Percentiles rank a stretch among this genome's conserved stretches.
Evolutionary conservation across 2,888 invertebrate genomes (phyloP).

Genomic region (Hermaeophaga mercurialis): DNA sequence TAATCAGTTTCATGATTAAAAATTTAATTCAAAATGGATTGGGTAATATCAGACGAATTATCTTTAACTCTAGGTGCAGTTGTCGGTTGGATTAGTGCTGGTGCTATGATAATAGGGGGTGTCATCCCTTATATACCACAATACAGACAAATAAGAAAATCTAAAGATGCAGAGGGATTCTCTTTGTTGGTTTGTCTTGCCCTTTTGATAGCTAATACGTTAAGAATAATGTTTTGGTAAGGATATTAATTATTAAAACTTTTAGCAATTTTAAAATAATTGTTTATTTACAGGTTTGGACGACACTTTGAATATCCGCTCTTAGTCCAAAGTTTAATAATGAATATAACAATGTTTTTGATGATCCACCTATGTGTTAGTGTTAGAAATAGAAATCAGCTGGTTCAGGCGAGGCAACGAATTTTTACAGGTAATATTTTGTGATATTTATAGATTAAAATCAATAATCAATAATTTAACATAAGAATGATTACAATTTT

Average conservation of each 20-base stretch:
- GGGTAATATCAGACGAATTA: constrained; percentile 77
- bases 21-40: constrained; percentile 65
- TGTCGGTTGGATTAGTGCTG: constrained; percentile 79
- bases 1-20: constrained; percentile 18
- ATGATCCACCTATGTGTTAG: constrained; percentile 93
- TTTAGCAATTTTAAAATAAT: too few relatives aligned
- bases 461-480: constrained; percentile 36
- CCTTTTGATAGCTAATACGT: constrained; percentile 91
- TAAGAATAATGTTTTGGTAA: constrained; percentile 98
- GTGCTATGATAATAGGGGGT: constrained; percentile 94
- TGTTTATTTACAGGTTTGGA: constrained; percentile 84
- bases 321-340: constrained; percentile 93
- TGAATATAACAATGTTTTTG: constrained; percentile 95
- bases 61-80: constrained; percentile 76
- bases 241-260: constrained; percentile 52
- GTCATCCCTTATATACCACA: constrained; percentile 96
- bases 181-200: constrained; percentile 96
- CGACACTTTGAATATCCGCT: constrained; percentile 95
- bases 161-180: constrained; percentile 95
- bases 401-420: constrained; percentile 75
- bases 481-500: constrained; percentile 3
- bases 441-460: constrained; percentile 38
- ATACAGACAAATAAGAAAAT: constrained; percentile 88
- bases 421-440: constrained; percentile 77
- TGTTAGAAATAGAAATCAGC: constrained; percentile 81